Evolutionary conservation across 2,888 invertebrate genomes (phyloP).

Genomic region (Xanthia togata): DNA sequence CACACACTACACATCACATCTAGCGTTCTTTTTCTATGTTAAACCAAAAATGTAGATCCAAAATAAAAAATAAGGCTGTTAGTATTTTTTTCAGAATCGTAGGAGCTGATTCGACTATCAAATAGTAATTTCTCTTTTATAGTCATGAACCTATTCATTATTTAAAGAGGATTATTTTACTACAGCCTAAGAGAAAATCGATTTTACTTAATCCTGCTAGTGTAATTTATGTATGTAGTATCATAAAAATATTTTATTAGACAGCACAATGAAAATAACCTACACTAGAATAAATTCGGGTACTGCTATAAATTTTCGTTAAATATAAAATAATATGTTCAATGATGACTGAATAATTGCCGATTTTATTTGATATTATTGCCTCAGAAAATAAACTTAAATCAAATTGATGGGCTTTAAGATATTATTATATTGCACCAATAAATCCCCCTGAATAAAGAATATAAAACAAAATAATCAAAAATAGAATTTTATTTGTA

Average conservation of each 20-base stretch:
- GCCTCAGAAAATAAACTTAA: background rate
- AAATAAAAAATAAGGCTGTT: background rate
- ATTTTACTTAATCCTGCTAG: background rate
- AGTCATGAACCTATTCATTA: background rate
- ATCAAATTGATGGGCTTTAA: background rate
- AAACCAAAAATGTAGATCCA: no score
- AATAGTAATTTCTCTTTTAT: background rate
- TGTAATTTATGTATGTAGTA: background rate
- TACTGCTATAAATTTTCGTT: background rate
- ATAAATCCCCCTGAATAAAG: background rate
- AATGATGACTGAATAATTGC: background rate
- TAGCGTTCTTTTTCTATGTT: background rate
- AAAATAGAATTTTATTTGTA: background rate
- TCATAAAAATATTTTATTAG: slow-evolving; percentile 3
- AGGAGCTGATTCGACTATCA: background rate
- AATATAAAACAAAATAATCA: background rate
- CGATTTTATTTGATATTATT: background rate
- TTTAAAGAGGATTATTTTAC: background rate
- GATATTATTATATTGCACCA: background rate
- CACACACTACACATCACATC: no score
- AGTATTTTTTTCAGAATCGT: background rate
- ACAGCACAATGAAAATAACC: background rate
- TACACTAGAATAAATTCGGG: background rate
- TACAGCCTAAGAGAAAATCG: background rate
- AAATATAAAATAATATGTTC: background rate